These are phyloP conservation scores for Eciton burchellii DNA, from an alignment of 1,140 invertebrate species.

Conservation along the genomic window DNA sequence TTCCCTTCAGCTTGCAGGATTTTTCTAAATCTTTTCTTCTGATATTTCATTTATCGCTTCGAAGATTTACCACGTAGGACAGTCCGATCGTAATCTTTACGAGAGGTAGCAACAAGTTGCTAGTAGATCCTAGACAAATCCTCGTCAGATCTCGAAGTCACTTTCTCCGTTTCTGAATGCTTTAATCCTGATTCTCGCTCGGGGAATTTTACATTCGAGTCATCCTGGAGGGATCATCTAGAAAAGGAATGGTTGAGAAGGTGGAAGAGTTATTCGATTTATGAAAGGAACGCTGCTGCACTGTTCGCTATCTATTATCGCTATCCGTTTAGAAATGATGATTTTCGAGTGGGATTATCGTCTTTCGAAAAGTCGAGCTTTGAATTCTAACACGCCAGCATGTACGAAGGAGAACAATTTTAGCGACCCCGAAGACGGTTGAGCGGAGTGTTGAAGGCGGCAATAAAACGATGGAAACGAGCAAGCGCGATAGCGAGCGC, in stretches of 20 bases:
- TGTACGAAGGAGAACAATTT: slow-evolving; percentile 8
- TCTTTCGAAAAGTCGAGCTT: background rate
- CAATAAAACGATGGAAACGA: slow-evolving; percentile 53
- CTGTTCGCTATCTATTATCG: background rate
- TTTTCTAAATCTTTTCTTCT: background rate
- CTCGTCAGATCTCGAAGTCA: background rate
- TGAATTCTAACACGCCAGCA: background rate
- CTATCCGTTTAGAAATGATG: background rate
- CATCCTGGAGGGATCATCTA: background rate
- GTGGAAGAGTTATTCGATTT: background rate
- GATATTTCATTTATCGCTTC: slow-evolving; percentile 26
- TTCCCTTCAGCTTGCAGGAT: background rate
- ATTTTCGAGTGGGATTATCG: background rate
- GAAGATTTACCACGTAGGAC: slow-evolving; percentile 4
- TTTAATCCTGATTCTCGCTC: background rate
- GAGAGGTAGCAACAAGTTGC: slow-evolving; percentile 48
- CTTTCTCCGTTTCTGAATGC: background rate
- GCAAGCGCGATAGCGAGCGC: slow-evolving; percentile 52
- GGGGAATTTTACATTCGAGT: background rate
- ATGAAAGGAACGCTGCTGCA: background rate
- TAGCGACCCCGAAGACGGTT: background rate
- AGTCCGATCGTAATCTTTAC: slow-evolving; percentile 42
- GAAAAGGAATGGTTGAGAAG: background rate
- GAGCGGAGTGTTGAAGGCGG: slow-evolving; percentile 38
- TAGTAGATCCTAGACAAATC: slow-evolving; percentile 37